Evolutionary conservation across 2,113 vertebrate species (phyloP).

Genomic region (Tringa solitaria): DNA sequence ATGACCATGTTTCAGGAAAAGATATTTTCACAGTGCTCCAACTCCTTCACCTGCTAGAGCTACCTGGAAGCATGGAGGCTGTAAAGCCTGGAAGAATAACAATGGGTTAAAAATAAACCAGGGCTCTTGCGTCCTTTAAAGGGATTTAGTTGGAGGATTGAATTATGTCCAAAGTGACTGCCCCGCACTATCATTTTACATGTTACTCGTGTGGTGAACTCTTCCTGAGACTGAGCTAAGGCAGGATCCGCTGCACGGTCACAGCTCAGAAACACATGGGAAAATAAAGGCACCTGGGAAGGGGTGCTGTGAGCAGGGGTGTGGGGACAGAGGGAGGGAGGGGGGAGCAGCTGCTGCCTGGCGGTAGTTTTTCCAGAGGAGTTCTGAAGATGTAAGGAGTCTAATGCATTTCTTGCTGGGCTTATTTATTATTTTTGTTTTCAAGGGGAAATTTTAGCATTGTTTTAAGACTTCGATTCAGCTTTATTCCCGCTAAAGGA

Average conservation of each 20-base stretch:
- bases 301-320: background rate
- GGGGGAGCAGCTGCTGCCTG: background rate
- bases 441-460: background rate
- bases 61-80: background rate
- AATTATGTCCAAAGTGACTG: background rate
- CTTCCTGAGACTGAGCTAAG: background rate
- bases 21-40: background rate
- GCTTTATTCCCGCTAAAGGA: background rate
- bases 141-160: background rate
- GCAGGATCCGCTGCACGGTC: background rate
- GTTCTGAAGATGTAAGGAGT: background rate
- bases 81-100: background rate
- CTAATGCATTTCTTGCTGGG: background rate
- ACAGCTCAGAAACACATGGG: background rate
- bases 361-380: background rate
- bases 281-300: background rate
- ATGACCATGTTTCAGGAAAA: background rate
- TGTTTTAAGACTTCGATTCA: background rate
- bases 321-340: background rate
- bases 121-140: background rate
- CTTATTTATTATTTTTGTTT: conserved; percentile 31
- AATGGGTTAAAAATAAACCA: background rate
- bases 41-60: background rate
- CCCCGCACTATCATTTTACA: background rate
- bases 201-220: background rate